A percentile compares a stretch with the other conserved stretches of the same genome.
Conservation (phyloP, 2,113 vertebrate species). For the Phalacrocorax pelagicus region DNA sequence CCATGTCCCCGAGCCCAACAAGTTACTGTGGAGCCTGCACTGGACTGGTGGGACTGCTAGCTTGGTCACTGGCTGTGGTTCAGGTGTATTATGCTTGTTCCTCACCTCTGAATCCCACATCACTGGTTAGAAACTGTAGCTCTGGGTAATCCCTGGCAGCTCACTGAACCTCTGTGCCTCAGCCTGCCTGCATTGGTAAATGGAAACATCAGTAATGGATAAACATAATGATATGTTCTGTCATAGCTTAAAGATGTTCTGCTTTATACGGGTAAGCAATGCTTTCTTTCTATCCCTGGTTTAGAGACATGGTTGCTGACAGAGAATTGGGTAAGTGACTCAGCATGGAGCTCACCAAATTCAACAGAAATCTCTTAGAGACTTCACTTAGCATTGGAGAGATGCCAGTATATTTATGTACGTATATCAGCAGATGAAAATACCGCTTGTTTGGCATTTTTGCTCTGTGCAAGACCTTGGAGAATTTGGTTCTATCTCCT, state of each 20-base stretch:
- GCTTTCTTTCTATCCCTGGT: not conserved
- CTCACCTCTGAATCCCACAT: not conserved
- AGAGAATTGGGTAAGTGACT: not conserved
- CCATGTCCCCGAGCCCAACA: rapidly evolving
- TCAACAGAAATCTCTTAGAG: not conserved
- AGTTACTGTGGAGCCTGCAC: not conserved
- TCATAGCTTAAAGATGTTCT: not conserved
- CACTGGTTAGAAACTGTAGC: not conserved
- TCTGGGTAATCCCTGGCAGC: not conserved
- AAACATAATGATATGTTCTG: not conserved
- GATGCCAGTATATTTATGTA: not conserved
- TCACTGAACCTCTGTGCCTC: not conserved
- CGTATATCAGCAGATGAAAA: not conserved
- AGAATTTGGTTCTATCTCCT: not conserved
- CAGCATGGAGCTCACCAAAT: not conserved
- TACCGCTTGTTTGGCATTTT: not conserved
- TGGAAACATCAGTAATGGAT: not conserved
- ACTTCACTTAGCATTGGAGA: not conserved
- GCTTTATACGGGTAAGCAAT: not conserved
- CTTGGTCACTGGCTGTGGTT: not conserved
- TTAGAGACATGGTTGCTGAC: not conserved
- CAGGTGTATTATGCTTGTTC: not conserved
- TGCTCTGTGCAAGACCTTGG: not conserved
- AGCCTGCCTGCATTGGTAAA: not conserved
- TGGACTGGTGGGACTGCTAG: not conserved